Conservation (phyloP, 2,797 vertebrate genomes). For the Esox lucius region DNA sequence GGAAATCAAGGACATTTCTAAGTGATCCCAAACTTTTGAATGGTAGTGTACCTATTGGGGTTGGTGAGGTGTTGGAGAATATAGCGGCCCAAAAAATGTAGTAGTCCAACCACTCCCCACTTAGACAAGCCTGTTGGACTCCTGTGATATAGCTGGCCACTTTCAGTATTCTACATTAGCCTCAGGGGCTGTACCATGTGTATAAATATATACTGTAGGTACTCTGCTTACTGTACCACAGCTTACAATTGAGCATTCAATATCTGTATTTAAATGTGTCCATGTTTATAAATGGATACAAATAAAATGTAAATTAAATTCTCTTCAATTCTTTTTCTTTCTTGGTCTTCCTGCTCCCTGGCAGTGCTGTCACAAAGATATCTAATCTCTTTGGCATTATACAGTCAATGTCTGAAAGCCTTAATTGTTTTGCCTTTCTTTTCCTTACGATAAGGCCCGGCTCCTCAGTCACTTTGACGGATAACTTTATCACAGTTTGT, state of each 20-base stretch:
- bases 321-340: conserved; percentile 1
- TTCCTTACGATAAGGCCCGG: conserved; percentile 38
- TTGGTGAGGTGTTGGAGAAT: no score
- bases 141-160: no score
- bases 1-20: no score
- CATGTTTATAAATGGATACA: conserved; percentile 2
- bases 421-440: conserved; percentile 41
- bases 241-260: not conserved
- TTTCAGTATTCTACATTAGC: not conserved
- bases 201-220: not conserved
- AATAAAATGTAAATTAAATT: not conserved
- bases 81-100: no score
- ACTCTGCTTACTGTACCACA: not conserved
- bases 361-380: conserved; percentile 28
- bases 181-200: not conserved
- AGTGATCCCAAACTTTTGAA: no score
- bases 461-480: conserved; percentile 45
- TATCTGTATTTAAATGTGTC: conserved; percentile 8
- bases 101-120: no score
- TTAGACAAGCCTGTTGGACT: no score
- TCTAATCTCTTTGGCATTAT: conserved; percentile 28
- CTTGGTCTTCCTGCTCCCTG: conserved; percentile 18
- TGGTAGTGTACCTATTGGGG: no score
- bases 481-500: conserved; percentile 23
- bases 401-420: conserved; percentile 28